A percentile compares a stretch with the other conserved stretches of the same genome.
Conservation (phyloP, 2,888 invertebrate genomes). For the Drosophila gaucha region DNA sequence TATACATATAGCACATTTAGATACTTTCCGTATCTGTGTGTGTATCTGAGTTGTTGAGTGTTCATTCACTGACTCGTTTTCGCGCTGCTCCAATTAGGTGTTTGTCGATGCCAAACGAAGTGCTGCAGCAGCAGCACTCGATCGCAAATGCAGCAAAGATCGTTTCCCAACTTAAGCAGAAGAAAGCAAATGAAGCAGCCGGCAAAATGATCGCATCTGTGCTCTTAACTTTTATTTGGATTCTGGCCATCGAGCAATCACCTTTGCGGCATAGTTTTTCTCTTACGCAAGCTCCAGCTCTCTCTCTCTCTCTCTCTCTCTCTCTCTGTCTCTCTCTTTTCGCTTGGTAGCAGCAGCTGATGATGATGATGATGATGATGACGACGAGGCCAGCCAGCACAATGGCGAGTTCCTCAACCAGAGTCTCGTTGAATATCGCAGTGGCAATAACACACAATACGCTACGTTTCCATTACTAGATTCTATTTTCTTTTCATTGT, state of each 20-base stretch:
- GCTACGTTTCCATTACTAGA: slow-evolving; percentile 37
- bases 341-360: slow-evolving; percentile 38
- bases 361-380: slow-evolving; percentile 55
- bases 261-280: slow-evolving; percentile 18
- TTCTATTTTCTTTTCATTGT: slow-evolving; percentile 31
- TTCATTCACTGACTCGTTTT: slow-evolving; percentile 37
- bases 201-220: slow-evolving; percentile 16
- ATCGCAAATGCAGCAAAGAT: slow-evolving; percentile 13
- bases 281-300: slow-evolving; percentile 34
- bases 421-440: slow-evolving; percentile 35
- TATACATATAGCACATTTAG: slow-evolving; percentile 17
- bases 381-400: slow-evolving; percentile 37
- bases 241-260: slow-evolving; percentile 37
- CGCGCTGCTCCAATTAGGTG: slow-evolving; percentile 47
- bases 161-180: no score
- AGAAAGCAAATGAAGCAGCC: slow-evolving; percentile 33
- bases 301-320: not conserved
- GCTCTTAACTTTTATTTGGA: slow-evolving; percentile 25
- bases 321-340: not conserved
- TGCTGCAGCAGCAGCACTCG: slow-evolving; percentile 15
- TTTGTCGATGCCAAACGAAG: slow-evolving; percentile 31
- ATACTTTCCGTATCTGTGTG: not conserved
- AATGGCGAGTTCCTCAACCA: slow-evolving; percentile 26
- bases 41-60: slow-evolving; percentile 21
- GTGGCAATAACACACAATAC: slow-evolving; percentile 29